Base-by-base conservation (phyloP, 2,797 vertebrate genomes). In the Lateolabrax maculatus region DNA sequence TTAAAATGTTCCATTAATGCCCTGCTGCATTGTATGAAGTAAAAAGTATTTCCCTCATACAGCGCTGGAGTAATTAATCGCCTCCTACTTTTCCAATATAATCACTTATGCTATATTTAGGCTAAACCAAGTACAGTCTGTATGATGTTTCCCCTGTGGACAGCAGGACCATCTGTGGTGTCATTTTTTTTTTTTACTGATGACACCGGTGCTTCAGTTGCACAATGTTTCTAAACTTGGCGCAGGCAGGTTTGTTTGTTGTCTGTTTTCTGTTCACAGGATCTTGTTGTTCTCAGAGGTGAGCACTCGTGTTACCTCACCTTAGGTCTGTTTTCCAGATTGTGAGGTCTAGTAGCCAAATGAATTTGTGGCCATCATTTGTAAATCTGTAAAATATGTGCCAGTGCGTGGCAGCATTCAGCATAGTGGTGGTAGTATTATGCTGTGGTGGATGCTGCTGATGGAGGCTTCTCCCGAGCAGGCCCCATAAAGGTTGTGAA, bases 81-180 rank as follows among this genome's bases (percentile, higher is more conserved):
- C 76, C 83, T 84, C 83, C 71, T 69, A 68, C 67, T 86, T 91
- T 88, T 85, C 75, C 71, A 78, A 87, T 88, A 89, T 86, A 89
- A 92, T 92, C 65, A 88, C 81, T 55, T 86, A 67, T 75, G 77
- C 89, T 95, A 92, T 92, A 93, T 93, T 90, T 93, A n/a, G n/a
- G n/a, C n/a, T n/a, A 92, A 87, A 90, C 83, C 76, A 3, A 41
- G 83, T 78, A 73, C 79, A 85, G 84, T 71, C 46, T 85, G 84
- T 80, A 58, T 85, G 84, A 87, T 83, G 82, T 84, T 89, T 91
- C 87, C 92, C 91, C 81, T 60, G 86, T 48, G 90, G 89, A 91
- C 81, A 79, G 79, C 70, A 79, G 78, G 84, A 90, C 91, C 91
- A 93, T 94, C 94, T 94, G 91, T 92, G 84, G 80, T 86, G 81